Conservation (phyloP, 2,797 vertebrate species). For the Intellagama lesueurii region DNA sequence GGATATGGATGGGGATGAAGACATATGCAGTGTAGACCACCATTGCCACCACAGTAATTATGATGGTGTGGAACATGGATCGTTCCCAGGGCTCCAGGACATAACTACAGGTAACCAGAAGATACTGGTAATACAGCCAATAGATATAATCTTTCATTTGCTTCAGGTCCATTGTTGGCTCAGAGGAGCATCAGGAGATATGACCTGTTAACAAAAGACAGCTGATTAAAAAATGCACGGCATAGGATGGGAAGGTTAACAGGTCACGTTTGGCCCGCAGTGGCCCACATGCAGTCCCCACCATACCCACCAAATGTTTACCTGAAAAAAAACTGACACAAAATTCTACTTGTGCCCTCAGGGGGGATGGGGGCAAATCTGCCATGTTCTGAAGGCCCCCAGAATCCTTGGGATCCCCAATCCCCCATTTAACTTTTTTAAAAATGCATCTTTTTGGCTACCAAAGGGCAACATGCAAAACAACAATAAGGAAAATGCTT, state of each 20-base stretch:
- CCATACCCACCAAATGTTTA: too few species aligned
- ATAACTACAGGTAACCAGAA: slow-evolving; percentile 93
- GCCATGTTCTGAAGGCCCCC: too few species aligned
- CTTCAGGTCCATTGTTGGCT: slow-evolving; percentile 86
- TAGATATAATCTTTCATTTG: slow-evolving; percentile 88
- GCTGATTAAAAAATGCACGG: background rate
- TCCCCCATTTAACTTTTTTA: too few species aligned
- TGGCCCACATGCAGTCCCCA: background rate
- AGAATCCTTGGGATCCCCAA: too few species aligned
- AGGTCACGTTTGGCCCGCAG: background rate
- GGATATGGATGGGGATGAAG: slow-evolving; percentile 93
- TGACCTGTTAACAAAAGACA: slow-evolving; percentile 55
- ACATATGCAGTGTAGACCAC: slow-evolving; percentile 95
- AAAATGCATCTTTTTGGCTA: too few species aligned
- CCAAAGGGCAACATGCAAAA: background rate
- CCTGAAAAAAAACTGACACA: too few species aligned
- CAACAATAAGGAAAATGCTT: too few species aligned
- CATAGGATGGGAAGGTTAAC: background rate
- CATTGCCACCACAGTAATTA: slow-evolving; percentile 91
- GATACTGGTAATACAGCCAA: slow-evolving; percentile 99
- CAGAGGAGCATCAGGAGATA: background rate
- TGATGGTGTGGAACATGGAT: slow-evolving; percentile 92
- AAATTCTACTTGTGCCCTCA: too few species aligned
- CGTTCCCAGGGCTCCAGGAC: slow-evolving; percentile 97
- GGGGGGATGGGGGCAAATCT: too few species aligned